Conservation (phyloP, 1,140 invertebrate genomes). For the Chironomus tepperi region DNA sequence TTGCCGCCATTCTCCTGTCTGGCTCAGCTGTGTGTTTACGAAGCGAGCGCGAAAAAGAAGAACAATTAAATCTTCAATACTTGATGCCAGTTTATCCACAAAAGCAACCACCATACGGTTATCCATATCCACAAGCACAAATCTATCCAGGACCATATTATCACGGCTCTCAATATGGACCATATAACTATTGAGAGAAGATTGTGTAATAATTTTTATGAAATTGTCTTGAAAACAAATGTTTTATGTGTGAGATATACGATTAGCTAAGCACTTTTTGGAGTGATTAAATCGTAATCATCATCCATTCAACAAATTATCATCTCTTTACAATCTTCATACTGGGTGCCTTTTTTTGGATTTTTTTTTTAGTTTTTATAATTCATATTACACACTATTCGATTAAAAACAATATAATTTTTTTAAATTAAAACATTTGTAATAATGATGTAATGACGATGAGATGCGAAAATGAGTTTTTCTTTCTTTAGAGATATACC, state of each 20-base stretch:
- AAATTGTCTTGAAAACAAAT: neutral
- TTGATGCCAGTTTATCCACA: conserved; percentile 94
- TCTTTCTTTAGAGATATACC: no score
- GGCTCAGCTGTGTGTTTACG: conserved; percentile 86
- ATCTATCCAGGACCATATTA: conserved; percentile 80
- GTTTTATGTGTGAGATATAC: neutral
- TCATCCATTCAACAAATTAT: conserved; percentile 17
- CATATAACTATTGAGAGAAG: conserved; percentile 68
- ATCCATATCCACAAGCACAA: conserved; percentile 66
- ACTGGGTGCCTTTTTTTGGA: neutral
- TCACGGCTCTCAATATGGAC: conserved; percentile 86
- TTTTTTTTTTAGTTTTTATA: conserved; percentile 15
- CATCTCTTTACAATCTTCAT: conserved; percentile 5
- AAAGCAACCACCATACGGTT: conserved; percentile 78
- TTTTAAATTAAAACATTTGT: neutral
- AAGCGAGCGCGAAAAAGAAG: conserved; percentile 83
- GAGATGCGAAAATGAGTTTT: no score
- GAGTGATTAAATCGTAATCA: neutral
- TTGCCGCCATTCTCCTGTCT: conserved; percentile 84
- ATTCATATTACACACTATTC: neutral
- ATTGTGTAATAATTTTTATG: conserved; percentile 1
- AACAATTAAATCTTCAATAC: conserved; percentile 94
- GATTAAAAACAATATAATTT: conserved; percentile 7
- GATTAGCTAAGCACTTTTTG: conserved; percentile 21
- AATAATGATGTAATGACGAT: no score